Percentiles rank a stretch among this genome's conserved stretches.
Evolutionary conservation across 2,888 invertebrate species (phyloP).

Genomic region (Phorcus lineatus): DNA sequence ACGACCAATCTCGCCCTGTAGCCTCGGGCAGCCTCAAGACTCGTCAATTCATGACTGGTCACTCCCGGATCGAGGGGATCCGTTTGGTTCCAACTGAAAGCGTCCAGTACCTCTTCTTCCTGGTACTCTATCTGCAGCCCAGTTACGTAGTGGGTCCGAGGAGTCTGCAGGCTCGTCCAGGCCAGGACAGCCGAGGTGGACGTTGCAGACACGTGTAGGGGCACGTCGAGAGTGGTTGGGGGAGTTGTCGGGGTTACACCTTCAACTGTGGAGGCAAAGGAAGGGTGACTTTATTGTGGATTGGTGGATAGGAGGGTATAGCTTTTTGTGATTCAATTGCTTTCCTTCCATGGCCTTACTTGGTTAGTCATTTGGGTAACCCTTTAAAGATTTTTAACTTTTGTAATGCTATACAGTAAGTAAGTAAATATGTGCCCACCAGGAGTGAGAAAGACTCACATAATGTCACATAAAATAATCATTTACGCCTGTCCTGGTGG

Average conservation of each 20-base stretch:
- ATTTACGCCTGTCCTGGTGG: too few relatives aligned
- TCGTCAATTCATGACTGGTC: conserved; percentile 29
- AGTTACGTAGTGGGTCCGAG: conserved; percentile 27
- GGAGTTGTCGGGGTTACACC: background rate
- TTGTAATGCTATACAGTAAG: too few relatives aligned
- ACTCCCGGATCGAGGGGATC: conserved; percentile 18
- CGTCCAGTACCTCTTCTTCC: conserved; percentile 1
- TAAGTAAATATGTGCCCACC: background rate
- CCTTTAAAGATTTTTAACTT: too few relatives aligned
- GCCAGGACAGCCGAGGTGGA: conserved; percentile 27
- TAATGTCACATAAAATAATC: too few relatives aligned
- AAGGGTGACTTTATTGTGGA: background rate
- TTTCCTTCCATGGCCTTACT: too few relatives aligned
- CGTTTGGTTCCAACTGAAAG: conserved; percentile 31
- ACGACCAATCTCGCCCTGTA: conserved; percentile 35
- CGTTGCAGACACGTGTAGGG: conserved; percentile 12
- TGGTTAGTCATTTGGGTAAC: too few relatives aligned
- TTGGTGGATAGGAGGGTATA: background rate
- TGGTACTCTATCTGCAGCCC: conserved; percentile 34
- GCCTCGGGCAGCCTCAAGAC: conserved; percentile 6
- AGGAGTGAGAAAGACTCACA: background rate
- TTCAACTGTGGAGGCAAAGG: background rate
- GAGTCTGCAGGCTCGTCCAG: conserved; percentile 30
- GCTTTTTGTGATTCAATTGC: too few relatives aligned
- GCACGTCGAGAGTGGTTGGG: background rate